Conservation (phyloP, 2,888 invertebrate species). For the Petrophora chlorosata region DNA sequence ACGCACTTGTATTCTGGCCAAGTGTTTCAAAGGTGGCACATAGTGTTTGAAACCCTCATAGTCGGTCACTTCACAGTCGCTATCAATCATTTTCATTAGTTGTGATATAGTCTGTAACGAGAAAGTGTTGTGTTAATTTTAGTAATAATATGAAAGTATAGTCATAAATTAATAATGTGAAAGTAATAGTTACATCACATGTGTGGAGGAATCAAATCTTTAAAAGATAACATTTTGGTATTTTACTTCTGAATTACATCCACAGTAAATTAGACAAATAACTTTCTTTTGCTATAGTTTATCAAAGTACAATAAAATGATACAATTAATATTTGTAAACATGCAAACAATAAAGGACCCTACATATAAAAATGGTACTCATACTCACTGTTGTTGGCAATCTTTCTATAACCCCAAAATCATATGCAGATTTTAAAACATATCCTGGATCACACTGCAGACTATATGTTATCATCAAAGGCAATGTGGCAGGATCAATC, state of each 20-base stretch:
- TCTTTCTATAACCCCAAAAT: slow-evolving; percentile 50
- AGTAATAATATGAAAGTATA: no score
- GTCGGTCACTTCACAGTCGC: slow-evolving; percentile 37
- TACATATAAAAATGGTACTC: no score
- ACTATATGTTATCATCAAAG: slow-evolving; percentile 66
- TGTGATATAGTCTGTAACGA: slow-evolving; percentile 60
- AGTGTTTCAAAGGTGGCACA: slow-evolving; percentile 63
- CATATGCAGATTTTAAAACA: slow-evolving; percentile 53
- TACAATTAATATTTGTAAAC: no score
- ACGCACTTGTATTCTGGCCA: slow-evolving; percentile 61
- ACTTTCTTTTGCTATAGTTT: no score
- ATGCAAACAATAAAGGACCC: no score
- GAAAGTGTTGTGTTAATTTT: no score
- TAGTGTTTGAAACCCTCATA: slow-evolving; percentile 45
- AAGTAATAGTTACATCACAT: no score
- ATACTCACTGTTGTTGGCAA: slow-evolving; percentile 59
- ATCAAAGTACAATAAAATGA: no score
- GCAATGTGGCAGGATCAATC: slow-evolving; percentile 56
- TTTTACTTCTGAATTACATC: not conserved
- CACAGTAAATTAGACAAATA: no score
- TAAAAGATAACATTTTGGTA: no score
- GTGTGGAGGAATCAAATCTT: no score
- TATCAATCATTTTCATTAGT: slow-evolving; percentile 58
- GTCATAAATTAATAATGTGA: no score
- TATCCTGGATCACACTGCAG: slow-evolving; percentile 67